Percentiles rank a stretch among this genome's conserved stretches.
Evolutionary conservation across 2,888 invertebrate genomes (phyloP).

Genomic region (Drosophila tanythrix): DNA sequence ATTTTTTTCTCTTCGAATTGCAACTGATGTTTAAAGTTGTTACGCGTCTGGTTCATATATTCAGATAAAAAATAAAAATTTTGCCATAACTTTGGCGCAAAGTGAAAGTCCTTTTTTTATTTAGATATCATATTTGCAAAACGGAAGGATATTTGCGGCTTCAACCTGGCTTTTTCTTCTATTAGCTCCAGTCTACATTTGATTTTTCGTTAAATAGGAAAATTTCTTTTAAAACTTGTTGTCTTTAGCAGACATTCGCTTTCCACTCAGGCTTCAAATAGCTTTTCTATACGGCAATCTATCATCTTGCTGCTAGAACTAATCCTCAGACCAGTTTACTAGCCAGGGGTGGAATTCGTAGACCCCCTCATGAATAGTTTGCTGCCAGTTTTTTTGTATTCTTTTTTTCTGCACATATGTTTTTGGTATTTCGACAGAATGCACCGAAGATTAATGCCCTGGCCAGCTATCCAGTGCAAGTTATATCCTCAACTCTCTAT

Average conservation of each 20-base stretch:
- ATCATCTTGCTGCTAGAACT: conserved; percentile 4
- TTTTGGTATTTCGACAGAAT: conserved; percentile 22
- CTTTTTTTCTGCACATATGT: conserved; percentile 11
- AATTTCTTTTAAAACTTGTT: background rate
- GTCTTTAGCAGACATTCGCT: background rate
- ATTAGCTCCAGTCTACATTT: background rate
- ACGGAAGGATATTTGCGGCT: background rate
- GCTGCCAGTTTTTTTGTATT: conserved; percentile 17
- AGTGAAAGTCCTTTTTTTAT: background rate
- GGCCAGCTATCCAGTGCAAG: conserved; percentile 1
- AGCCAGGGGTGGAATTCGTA: conserved; percentile 33
- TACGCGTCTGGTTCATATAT: background rate
- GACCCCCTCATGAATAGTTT: conserved; percentile 29
- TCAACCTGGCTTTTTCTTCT: background rate
- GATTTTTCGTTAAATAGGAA: background rate
- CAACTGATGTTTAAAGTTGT: background rate
- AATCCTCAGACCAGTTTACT: conserved; percentile 21
- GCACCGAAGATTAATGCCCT: conserved; percentile 57
- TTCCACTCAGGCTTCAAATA: conserved; percentile 7
- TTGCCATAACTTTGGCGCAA: no score
- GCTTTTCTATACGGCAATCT: background rate
- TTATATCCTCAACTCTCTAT: background rate
- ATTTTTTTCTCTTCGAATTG: conserved; percentile 11
- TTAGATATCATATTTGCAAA: background rate
- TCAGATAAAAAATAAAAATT: background rate